Evolutionary conservation across 37 sponge, comb jelly and placozoan genomes (phyloP), one percentile per base, ranked within the genome.

Genomic region (Spongilla lacustris): DNA sequence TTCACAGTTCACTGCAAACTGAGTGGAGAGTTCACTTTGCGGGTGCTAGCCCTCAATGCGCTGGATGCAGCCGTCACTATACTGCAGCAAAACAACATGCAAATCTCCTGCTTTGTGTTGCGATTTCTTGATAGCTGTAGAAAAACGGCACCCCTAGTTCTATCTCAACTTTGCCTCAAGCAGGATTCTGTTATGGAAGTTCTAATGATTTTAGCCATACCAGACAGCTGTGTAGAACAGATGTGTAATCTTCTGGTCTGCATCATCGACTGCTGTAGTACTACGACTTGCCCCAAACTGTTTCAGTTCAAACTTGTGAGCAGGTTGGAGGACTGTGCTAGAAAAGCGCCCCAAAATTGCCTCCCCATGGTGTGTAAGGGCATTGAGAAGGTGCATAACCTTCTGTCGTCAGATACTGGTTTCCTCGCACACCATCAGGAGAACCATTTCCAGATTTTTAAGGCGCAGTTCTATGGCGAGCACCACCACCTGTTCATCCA

Each of bases 401-500:
- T n/a, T 0, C 76, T 88, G 19, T 58, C 58, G 1, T 58, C 58
- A 58, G 58, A 58, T 14, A 46, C 46, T 46, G 8, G 4, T 4
- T 46, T 46, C 8, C 19, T 14, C 21, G 58, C 12, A 17, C 58
- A 14, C 21, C 12, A 58, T 1, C 19, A 58, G 21, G 58, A 58
- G 58, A 58, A 58, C 58, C 4, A 14, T 58, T 25, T 30, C 3
- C 11, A 33, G 28, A 8, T 14, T 19, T 35, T 48, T 21, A 73
- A 5, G 67, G 37, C 9, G 0, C 69, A 81, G 27, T 87, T 72
- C 25, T 85, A 29, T 67, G 35, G 21, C 17, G 69, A 80, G 25
- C 17, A 82, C 72, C 87, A 91, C 74, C 88, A 81, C 49, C 50
- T 78, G 4, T 87, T 87, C 71, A 26, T 79, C 71, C 36, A 81